A percentile compares a stretch with the other conserved stretches of the same genome.
Conservation (phyloP, 2,113 vertebrate species). For the Apaloderma vittatum region DNA sequence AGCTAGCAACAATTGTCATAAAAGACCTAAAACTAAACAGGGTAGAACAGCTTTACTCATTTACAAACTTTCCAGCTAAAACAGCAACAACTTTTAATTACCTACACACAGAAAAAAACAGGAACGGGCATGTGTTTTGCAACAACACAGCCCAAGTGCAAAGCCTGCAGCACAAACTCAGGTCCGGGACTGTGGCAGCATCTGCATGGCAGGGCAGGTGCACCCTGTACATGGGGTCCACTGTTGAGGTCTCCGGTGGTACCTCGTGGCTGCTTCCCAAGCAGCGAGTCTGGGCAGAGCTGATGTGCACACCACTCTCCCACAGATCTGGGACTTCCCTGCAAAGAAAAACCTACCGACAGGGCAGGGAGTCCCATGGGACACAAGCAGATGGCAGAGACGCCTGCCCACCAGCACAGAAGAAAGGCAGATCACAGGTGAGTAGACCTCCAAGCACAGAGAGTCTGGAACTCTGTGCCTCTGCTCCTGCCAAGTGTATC, state of each 20-base stretch:
- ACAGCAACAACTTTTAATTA: background rate
- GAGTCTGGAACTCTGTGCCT: rapidly evolving
- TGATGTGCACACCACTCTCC: background rate
- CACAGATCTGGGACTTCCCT: background rate
- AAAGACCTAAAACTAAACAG: background rate
- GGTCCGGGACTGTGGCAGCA: background rate
- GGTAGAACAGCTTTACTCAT: background rate
- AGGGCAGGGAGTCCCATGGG: background rate
- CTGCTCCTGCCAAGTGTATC: rapidly evolving
- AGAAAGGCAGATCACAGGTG: background rate
- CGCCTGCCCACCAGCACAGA: background rate
- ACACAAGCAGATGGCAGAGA: background rate
- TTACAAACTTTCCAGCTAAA: background rate
- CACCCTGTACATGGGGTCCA: rapidly evolving
- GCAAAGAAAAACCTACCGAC: background rate
- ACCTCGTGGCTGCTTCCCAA: background rate
- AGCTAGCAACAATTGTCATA: background rate
- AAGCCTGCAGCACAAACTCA: background rate
- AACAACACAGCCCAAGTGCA: background rate
- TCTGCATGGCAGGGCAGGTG: background rate
- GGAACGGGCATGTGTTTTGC: rapidly evolving
- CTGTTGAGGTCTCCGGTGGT: background rate
- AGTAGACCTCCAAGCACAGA: rapidly evolving
- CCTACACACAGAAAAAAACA: background rate
- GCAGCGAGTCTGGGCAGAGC: background rate